Conservation (phyloP, 2,113 vertebrate species). For the Kryptolebias marmoratus region DNA sequence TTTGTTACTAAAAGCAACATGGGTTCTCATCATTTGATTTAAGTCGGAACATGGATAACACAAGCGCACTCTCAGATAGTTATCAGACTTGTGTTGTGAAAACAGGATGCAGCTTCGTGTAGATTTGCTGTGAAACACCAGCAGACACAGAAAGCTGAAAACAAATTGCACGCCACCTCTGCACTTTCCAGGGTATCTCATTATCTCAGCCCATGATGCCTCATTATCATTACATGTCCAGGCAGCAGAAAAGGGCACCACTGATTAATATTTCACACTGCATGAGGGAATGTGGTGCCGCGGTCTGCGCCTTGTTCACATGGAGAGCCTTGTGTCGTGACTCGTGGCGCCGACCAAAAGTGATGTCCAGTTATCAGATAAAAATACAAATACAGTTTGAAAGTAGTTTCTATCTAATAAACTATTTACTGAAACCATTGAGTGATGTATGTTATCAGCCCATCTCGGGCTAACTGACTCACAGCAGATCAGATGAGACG, state of each 20-base stretch:
- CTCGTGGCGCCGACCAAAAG: not conserved
- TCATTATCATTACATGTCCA: conserved; percentile 67
- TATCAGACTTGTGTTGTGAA: conserved; percentile 16
- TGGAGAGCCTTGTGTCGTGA: not conserved
- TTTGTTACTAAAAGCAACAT: not conserved
- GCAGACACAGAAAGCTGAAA: conserved; percentile 37
- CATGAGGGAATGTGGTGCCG: conserved; percentile 27
- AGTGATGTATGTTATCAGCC: not conserved
- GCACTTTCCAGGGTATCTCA: conserved; percentile 62
- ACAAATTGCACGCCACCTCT: conserved; percentile 41
- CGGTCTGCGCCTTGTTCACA: conserved; percentile 7
- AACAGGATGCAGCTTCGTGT: conserved; percentile 15
- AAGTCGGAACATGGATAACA: not conserved
- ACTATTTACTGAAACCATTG: not conserved
- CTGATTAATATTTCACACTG: conserved; percentile 70
- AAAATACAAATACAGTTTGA: not conserved
- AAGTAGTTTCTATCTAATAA: not conserved
- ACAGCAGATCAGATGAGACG: not conserved
- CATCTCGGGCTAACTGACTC: not conserved
- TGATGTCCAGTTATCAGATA: not conserved
- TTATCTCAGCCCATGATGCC: conserved; percentile 71
- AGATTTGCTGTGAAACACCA: conserved; percentile 1
- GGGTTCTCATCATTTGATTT: too few species aligned
- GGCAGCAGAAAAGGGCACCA: conserved; percentile 64
- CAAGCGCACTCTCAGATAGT: conserved; percentile 1